Evolutionary conservation across 2,113 vertebrate species (phyloP), one percentile per base, ranked within the genome.

Genomic region (Microtus oregoni): DNA sequence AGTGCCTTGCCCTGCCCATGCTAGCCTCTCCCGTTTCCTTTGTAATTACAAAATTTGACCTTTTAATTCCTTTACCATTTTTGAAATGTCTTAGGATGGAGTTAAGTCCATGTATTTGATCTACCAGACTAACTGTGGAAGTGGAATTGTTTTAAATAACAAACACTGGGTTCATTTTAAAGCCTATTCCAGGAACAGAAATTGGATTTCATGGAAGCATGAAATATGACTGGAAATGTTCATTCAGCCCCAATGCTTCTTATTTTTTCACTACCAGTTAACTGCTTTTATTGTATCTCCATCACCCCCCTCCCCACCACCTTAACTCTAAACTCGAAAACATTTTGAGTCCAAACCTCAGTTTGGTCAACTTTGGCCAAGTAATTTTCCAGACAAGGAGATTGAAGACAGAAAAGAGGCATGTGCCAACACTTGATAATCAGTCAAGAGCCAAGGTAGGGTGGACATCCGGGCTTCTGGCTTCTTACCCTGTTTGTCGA

Each of bases 111-210:
- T 47, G 13, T 83, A n/a, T 79, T 92, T 58, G 94, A 81, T 94
- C 79, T 90, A 20, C 65, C 50, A 76, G 41, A 55, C 55, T 87
- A 93, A 95, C 90, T 17, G 30, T 89, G 24, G 30, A 94, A 93
- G 63, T 87, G 41, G 28, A 87, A 13, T 81, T 92, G 32, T 93
- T 92, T 92, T 81, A 97, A 95, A 96, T 73, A 95, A 93, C 61
- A 94, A 96, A 94, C 50, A 88, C 26, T n/a, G 96, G n/a, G 13
- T 86, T 96, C 67, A 78, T 91, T 91, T 96, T 89, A 95, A 96
- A 91, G 77, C n/a, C 61, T 70, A 89, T 81, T 81, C 32, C 65
- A 47, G 68, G 67, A 95, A 78, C 41, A 95, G 89, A 97, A 95
- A 92, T 55, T 82, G 89, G 89, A 94, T 90, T 96, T 96, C 58